phyloP scores from a whole-genome alignment of 92 coral and sea anemone genomes.

The Epizoanthus scotinus region DNA sequence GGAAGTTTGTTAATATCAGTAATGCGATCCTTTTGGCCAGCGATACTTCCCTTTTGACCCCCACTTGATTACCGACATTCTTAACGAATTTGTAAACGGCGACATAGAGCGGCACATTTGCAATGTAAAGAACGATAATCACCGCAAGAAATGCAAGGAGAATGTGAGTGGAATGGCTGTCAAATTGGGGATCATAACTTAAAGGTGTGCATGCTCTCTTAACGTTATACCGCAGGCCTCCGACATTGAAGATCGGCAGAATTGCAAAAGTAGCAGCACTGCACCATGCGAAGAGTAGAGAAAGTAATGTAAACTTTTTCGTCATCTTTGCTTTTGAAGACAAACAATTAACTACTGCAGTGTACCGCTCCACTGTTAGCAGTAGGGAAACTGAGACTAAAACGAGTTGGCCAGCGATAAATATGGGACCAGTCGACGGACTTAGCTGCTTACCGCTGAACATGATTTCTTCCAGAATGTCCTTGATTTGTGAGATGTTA shows the following conservation, averaged over 20 bases:
- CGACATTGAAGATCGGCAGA: slow-evolving; percentile 72
- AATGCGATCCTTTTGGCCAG: slow-evolving; percentile 68
- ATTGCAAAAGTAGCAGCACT: slow-evolving; percentile 55
- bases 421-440: slow-evolving; percentile 76
- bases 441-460: slow-evolving; percentile 69
- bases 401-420: slow-evolving; percentile 72
- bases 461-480: slow-evolving; percentile 70
- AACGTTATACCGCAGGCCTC: slow-evolving; percentile 72
- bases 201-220: slow-evolving; percentile 80
- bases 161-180: slow-evolving; percentile 55
- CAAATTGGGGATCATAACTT: slow-evolving; percentile 66
- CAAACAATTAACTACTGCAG: slow-evolving; percentile 61
- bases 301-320: slow-evolving; percentile 46
- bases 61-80: slow-evolving; percentile 58
- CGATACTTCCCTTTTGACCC: slow-evolving; percentile 64
- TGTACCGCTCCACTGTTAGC: slow-evolving; percentile 65
- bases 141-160: slow-evolving; percentile 54
- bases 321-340: slow-evolving; percentile 54
- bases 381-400: slow-evolving; percentile 62
- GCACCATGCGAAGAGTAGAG: slow-evolving; percentile 59
- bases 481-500: slow-evolving; percentile 55
- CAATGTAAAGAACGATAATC: slow-evolving; percentile 56
- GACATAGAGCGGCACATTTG: slow-evolving; percentile 60
- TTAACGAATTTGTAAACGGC: slow-evolving; percentile 61
- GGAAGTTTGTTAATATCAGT: slow-evolving; percentile 65